Evolutionary conservation across 2,113 vertebrate species (phyloP).

Genomic region (Sander vitreus): DNA sequence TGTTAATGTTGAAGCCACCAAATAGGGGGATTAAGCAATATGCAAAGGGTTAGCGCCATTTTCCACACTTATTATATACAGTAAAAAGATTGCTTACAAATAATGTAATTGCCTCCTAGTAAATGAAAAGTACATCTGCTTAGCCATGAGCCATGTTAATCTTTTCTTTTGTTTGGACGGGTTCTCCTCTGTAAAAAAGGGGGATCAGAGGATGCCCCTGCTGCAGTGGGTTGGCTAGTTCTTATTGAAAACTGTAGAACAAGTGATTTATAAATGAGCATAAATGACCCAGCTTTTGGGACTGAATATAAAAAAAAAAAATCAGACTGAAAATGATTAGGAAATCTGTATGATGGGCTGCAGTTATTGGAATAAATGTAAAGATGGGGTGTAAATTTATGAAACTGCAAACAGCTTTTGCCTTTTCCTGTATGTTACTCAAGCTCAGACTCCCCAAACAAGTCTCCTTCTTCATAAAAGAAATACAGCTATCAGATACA

Average conservation of each 20-base stretch:
- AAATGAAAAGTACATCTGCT: conserved; percentile 66
- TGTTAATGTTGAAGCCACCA: not conserved
- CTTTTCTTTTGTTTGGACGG: conserved; percentile 51
- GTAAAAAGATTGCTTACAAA: conserved; percentile 31
- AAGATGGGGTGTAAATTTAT: not conserved
- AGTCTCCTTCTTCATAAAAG: too few species aligned
- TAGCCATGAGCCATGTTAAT: conserved; percentile 61
- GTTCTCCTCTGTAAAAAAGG: conserved; percentile 11
- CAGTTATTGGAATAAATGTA: not conserved
- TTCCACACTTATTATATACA: not conserved
- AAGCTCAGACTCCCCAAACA: too few species aligned
- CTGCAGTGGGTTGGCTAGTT: conserved; percentile 17
- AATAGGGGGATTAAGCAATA: not conserved
- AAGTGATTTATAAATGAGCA: conserved; percentile 25
- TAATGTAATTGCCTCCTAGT: conserved; percentile 35
- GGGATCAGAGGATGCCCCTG: conserved; percentile 16
- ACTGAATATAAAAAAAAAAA: not conserved
- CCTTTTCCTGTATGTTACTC: too few species aligned
- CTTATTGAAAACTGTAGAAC: conserved; percentile 28
- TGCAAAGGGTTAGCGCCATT: not conserved
- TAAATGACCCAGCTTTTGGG: conserved; percentile 25
- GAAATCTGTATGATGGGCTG: not conserved
- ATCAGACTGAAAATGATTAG: not conserved
- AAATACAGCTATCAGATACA: too few species aligned
- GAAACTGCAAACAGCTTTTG: too few species aligned